Evolutionary conservation across 2,797 vertebrate species (phyloP), one percentile per base, ranked within the genome.

Genomic region (Fringilla coelebs): DNA sequence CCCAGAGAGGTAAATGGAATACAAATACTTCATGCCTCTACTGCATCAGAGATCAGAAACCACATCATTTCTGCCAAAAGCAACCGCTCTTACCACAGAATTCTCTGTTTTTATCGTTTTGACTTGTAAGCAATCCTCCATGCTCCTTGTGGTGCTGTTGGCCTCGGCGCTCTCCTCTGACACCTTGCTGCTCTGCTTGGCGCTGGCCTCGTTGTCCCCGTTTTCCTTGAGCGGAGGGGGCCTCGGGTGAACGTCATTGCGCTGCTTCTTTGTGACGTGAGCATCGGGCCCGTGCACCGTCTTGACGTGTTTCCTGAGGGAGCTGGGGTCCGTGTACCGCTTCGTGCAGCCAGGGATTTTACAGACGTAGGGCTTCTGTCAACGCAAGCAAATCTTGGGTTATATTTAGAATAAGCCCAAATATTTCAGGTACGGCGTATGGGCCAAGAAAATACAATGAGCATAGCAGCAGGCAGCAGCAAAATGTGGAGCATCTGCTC

Each of bases 311-410:
- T 99, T 99, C 97, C 99, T 98, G 96, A 99, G 99, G 38, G 99
- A 99, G 93, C 99, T 99, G 61, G 99, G 99, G 96, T 99, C 99
- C 0, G 99, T 99, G 98, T 99, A 99, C 57, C 99, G 97, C 97
- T 99, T 99, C 4, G 99, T 99, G 91, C 99, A 99, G 81, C 99
- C 99, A 1, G 99, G 98, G 93, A 99, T 99, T 97, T 99, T 99
- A 96, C 99, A 99, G 81, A 99, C 98, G 3, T 99, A 99, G 7
- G 99, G 99, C 98, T 99, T 99, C 99, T 99, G 98, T 87, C 75
- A 95, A 95, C 14, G 55, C 26, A 94, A 96, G 62, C 9, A 96
- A 61, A 90, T 26, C 34, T 32, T 51, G 57, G 11, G 89, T 94
- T 95, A 95, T 48, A 81, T 71, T 89, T 95, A 91, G 81, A 93